Base-by-base conservation (phyloP, 1,140 invertebrate species). In the Cyphomyrmex costatus region DNA sequence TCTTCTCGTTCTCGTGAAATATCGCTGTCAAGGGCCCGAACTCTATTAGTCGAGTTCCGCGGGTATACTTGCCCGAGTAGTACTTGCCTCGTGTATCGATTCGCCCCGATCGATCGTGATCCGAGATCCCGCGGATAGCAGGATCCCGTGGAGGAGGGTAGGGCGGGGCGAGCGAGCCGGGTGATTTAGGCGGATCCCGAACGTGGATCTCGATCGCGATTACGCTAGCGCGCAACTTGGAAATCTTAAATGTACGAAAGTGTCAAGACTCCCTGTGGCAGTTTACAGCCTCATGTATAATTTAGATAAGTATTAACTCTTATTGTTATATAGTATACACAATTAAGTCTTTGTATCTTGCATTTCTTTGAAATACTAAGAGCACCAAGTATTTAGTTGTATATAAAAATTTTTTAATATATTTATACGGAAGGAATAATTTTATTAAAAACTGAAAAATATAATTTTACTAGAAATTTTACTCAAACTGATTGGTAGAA, bases 21-120 rank as follows among this genome's bases (percentile, higher is more conserved):
- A 91, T 91, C 79, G 88, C 87, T 86, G 89, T 90, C 88, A 88
- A 92, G 90, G 85, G 66, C 73, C 89, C 80, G 51, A 90, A 89
- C 83, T 91, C 90, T 89, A 90, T 92, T 88, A 89, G 85, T 76
- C 73, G 85, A 86, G 79, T 83, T 83, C 68, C 53, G 36, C 68
- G 51, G 36, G 12, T 70, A 19, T 56, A 16, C 60, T n/a, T 68
- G 16, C 27, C 70, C 36, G 10, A 42, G 36, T 42, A 42, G 36
- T 42, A 42, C 36, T 24, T 10, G 33, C 68, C 21, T 66, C 80
- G 46, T 6, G 66, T 84, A 68, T 51, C 77, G 61, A 58, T 85
- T 49, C 51, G 61, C 46, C 19, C 5, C 42, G 49, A 65, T 74
- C 78, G 79, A 73, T 82, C 51, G 79, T 58, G 79, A 82, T 80